These are phyloP conservation scores for Oceanodroma tethys DNA, from an alignment of 2,113 vertebrate genomes.

Conservation along the genomic window DNA sequence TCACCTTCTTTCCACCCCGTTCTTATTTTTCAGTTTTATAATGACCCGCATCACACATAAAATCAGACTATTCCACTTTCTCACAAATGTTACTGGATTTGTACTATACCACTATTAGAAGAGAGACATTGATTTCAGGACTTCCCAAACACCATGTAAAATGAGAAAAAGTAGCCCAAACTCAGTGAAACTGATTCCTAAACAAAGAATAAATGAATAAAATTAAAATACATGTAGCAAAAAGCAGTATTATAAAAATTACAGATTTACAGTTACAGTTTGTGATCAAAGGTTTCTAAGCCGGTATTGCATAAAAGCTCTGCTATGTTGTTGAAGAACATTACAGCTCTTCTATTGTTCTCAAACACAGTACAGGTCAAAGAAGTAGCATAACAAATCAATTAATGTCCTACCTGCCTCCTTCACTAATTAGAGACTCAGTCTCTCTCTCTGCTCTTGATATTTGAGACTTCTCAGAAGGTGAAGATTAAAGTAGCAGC, in stretches of 20 bases:
- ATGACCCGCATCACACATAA: not conserved
- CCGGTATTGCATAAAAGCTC: not conserved
- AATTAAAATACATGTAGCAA: not conserved
- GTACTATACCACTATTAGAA: not conserved
- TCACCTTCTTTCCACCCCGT: not conserved
- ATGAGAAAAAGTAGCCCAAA: not conserved
- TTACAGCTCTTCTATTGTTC: slow-evolving; percentile 37
- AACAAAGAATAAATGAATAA: not conserved
- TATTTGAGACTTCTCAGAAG: slow-evolving; percentile 67
- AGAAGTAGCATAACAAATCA: slow-evolving; percentile 56
- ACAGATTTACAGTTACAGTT: not conserved
- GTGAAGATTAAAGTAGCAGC: slow-evolving; percentile 62
- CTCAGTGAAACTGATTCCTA: not conserved
- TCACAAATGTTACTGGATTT: not conserved
- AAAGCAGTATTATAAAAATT: not conserved
- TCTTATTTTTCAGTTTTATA: not conserved
- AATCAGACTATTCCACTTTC: not conserved
- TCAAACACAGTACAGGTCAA: slow-evolving; percentile 38
- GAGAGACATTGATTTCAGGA: not conserved
- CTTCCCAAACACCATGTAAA: not conserved
- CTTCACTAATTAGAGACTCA: slow-evolving; percentile 65
- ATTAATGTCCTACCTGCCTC: slow-evolving; percentile 65
- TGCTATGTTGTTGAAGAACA: not conserved
- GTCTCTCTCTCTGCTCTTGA: slow-evolving; percentile 49
- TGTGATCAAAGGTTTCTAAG: slow-evolving; percentile 12